Percentiles rank a stretch among this genome's conserved stretches.
Conservation (phyloP, 2,113 vertebrate species). For the Hippocampus mohnikei region DNA sequence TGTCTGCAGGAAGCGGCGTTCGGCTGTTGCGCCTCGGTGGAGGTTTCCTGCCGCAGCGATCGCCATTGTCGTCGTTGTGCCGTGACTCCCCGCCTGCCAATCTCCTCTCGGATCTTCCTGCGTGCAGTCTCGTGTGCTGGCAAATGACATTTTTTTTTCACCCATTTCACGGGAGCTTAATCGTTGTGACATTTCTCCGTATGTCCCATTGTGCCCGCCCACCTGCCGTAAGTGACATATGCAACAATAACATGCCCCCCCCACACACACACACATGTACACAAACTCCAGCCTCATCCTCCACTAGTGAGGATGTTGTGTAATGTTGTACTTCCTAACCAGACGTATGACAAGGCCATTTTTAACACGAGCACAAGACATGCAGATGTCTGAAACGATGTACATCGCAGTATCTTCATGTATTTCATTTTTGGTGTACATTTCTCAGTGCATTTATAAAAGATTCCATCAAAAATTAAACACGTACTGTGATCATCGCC, state of each 20-base stretch:
- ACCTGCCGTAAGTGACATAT: slow-evolving; percentile 32
- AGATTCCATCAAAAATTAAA: too few species aligned
- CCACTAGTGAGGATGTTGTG: background rate
- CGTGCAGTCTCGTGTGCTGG: slow-evolving; percentile 24
- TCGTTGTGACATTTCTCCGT: slow-evolving; percentile 56
- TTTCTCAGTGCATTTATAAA: too few species aligned
- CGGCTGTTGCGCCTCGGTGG: background rate
- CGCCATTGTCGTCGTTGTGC: background rate
- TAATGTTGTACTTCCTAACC: slow-evolving; percentile 5
- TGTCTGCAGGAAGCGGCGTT: background rate
- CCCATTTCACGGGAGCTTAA: slow-evolving; percentile 31
- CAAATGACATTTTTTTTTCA: slow-evolving; percentile 23
- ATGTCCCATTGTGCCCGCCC: slow-evolving; percentile 14
- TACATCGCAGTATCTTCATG: too few species aligned
- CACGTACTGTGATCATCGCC: too few species aligned
- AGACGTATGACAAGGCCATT: too few species aligned
- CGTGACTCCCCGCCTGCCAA: slow-evolving; percentile 13
- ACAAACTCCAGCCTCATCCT: slow-evolving; percentile 4
- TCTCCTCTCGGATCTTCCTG: slow-evolving; percentile 11
- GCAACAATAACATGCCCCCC: slow-evolving; percentile 25
- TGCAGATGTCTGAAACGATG: too few species aligned
- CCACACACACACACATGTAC: too few species aligned
- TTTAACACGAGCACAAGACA: too few species aligned
- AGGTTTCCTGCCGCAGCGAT: background rate
- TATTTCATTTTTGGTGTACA: too few species aligned